Percentiles rank a stretch among this genome's conserved stretches.
Evolutionary conservation across 2,797 vertebrate species (phyloP).

Genomic region (Loris lydekkerianus): DNA sequence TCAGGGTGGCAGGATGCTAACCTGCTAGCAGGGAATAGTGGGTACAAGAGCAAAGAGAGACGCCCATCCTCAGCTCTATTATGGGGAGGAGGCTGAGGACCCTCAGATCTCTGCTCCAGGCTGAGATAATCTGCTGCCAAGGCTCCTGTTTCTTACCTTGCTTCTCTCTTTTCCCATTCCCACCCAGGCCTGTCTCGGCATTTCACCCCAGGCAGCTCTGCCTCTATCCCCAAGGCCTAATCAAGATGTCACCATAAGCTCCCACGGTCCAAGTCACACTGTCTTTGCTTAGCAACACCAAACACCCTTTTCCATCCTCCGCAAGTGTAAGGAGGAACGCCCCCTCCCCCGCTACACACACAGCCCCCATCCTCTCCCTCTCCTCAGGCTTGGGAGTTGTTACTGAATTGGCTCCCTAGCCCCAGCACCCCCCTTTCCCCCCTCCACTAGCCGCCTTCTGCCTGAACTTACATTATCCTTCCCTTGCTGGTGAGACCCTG

Average conservation of each 20-base stretch:
- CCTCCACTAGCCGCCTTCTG: conserved; percentile 81
- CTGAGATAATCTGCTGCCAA: conserved; percentile 48
- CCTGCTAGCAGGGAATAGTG: conserved; percentile 31
- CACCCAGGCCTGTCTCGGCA: conserved; percentile 74
- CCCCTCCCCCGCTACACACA: conserved; percentile 80
- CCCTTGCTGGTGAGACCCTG: conserved; percentile 88
- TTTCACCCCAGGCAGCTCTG: conserved; percentile 71
- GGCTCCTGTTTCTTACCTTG: conserved; percentile 51
- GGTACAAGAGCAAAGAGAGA: conserved; percentile 69
- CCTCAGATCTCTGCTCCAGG: conserved; percentile 60
- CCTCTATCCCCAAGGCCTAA: conserved; percentile 84
- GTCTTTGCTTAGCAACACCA: conserved; percentile 84
- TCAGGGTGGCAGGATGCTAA: conserved; percentile 59
- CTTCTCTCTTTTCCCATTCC: conserved; percentile 51
- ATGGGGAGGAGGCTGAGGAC: conserved; percentile 74
- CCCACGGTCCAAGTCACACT: conserved; percentile 80
- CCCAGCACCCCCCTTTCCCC: conserved; percentile 64
- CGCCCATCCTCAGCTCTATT: conserved; percentile 72
- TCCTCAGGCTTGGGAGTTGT: conserved; percentile 82
- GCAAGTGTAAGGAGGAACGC: conserved; percentile 81
- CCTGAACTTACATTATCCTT: conserved; percentile 88
- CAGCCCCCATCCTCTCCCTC: conserved; percentile 76
- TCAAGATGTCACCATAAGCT: conserved; percentile 85
- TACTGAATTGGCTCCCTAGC: conserved; percentile 79
- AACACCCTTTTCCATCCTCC: conserved; percentile 83